Base-by-base conservation (phyloP, 2,888 invertebrate species). In the Himalopsyche tibetana region DNA sequence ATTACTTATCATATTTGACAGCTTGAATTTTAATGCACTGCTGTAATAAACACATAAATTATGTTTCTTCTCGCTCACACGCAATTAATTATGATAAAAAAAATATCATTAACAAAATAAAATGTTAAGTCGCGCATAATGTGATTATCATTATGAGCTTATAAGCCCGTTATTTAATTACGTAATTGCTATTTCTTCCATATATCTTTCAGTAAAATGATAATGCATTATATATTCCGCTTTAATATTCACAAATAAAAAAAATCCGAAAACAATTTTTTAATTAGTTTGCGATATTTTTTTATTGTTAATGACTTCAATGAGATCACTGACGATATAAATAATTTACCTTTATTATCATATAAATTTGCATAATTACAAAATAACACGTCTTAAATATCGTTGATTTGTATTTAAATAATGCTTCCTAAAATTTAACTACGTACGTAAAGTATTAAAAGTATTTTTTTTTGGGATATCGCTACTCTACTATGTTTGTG, bases 61-160 rank as follows among this genome's bases (percentile, higher is more conserved):
- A 19, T 63, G 15, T 15, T 51, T 63, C 19, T 63, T 63, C 19
- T 28, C n/a, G 19, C 19, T 19, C 63, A 6, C 19, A 19, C 6
- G 19, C 15, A 63, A 63, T 63, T 63, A 63, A 63, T 19, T 19
- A 28, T 6, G 63, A 63, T 63, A 63, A n/a, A 63, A 1, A 63
- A 63, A 63, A n/a, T 63, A 63, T 63, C 28, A 19, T 63, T 56
- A 56, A n/a, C 19, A 63, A 63, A 63, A 63, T 19, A 63, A 51
- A 63, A 63, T 63, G 63, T 63, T 63, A 63, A 63, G 63, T 63
- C 63, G 63, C 28, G 63, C 63, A 63, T 63, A 63, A 63, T 19
- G 19, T 19, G 63, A 63, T 63, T 63, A 63, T 63, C 63, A 63
- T 63, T 51, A 51, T 51, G 51, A 51, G 51, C 15, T 51, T 51